These are phyloP conservation scores for Drosophila nebulosa DNA, from an alignment of 1,140 invertebrate genomes.

Conservation along the genomic window DNA sequence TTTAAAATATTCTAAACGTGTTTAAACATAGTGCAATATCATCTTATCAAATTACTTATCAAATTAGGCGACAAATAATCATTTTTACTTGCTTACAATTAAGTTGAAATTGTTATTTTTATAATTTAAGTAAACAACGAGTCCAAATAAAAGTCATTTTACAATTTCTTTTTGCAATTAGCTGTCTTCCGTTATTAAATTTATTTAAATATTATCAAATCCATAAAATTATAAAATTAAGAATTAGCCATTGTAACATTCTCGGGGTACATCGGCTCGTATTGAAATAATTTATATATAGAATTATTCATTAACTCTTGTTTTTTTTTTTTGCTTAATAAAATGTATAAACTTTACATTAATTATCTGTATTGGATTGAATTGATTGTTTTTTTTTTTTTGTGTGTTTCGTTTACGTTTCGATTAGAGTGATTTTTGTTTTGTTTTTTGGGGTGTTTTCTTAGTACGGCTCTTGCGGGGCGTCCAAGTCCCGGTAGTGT, in stretches of 20 bases:
- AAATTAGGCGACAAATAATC: no score
- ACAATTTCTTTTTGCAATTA: neutral
- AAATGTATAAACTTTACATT: neutral
- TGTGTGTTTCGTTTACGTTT: neutral
- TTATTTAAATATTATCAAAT: neutral
- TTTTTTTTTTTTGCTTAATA: neutral
- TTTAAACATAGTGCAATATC: no score
- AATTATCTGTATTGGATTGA: neutral
- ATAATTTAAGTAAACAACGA: no score
- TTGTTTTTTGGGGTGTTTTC: neutral
- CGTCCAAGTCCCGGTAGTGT: slow-evolving; percentile 95
- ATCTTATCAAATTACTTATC: no score
- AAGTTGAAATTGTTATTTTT: no score
- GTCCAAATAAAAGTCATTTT: neutral
- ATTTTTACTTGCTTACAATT: no score
- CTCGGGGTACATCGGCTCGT: neutral
- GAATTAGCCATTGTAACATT: slow-evolving; percentile 23
- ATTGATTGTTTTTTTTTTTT: neutral
- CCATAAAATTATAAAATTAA: slow-evolving; percentile 17
- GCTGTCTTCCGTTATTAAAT: neutral
- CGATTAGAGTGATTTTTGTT: neutral
- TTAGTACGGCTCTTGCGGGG: slow-evolving; percentile 88
- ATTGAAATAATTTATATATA: neutral
- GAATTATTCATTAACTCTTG: neutral
- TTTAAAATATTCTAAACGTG: no score